phyloP scores from a whole-genome alignment of 2,113 vertebrate species.

The Parotia lawesii region DNA sequence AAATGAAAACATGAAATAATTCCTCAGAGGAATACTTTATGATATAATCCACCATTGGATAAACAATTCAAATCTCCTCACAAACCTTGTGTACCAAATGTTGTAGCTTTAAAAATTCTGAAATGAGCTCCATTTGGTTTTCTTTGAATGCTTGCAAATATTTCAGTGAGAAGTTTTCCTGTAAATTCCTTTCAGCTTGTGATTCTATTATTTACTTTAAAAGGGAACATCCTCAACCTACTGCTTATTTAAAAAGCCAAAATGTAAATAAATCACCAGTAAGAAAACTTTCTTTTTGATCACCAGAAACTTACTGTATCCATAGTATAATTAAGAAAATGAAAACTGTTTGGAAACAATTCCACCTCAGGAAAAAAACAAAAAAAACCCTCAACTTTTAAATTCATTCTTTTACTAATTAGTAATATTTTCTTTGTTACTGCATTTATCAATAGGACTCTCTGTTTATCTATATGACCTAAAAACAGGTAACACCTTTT shows the following conservation, averaged over 20 bases:
- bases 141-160: not conserved
- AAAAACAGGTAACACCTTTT: not conserved
- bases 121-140: not conserved
- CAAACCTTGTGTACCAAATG: not conserved
- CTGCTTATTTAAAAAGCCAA: not conserved
- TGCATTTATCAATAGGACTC: not conserved
- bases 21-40: conserved; percentile 29
- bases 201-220: not conserved
- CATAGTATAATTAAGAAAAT: not conserved
- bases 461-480: not conserved
- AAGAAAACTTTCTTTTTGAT: not conserved
- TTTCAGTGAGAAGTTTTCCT: not conserved
- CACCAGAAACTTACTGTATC: conserved; percentile 33
- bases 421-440: not conserved
- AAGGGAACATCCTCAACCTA: not conserved
- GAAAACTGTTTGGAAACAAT: not conserved
- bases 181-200: not conserved
- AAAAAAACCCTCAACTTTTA: fast-evolving
- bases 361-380: not conserved
- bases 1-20: conserved; percentile 52
- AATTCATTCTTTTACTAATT: not conserved
- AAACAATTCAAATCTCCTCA: not conserved
- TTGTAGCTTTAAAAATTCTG: not conserved
- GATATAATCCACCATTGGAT: not conserved
- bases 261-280: not conserved